A percentile compares a stretch with the other conserved stretches of the same genome.
Evolutionary conservation across 2,113 vertebrate genomes (phyloP).

Genomic region (Reinhardtius hippoglossoides): DNA sequence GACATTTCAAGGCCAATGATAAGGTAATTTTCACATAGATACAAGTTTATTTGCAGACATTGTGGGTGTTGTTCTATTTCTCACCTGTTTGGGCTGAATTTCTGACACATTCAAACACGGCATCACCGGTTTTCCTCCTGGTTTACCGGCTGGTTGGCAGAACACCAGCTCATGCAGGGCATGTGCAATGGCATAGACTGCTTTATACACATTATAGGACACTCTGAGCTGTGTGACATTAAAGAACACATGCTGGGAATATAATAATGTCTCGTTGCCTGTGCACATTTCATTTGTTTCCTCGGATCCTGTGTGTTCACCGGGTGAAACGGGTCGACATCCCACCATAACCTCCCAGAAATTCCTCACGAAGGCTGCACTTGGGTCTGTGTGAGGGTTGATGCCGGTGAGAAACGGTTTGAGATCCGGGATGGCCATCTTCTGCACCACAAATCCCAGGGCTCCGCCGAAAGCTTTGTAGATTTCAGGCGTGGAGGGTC

Average conservation of each 20-base stretch:
- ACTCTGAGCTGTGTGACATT: conserved; percentile 80
- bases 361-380: conserved; percentile 68
- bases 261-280: conserved; percentile 72
- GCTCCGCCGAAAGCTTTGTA: conserved; percentile 78
- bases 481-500: conserved; percentile 76
- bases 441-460: conserved; percentile 79
- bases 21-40: not conserved
- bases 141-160: conserved; percentile 57
- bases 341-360: conserved; percentile 80
- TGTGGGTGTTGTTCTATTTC: not conserved
- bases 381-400: conserved; percentile 60
- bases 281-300: conserved; percentile 53
- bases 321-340: conserved; percentile 53
- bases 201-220: conserved; percentile 83
- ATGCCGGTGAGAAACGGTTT: conserved; percentile 70
- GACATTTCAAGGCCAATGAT: not conserved
- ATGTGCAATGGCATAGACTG: conserved; percentile 82
- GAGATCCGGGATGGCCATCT: conserved; percentile 80
- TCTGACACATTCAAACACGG: conserved; percentile 74
- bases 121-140: conserved; percentile 8
- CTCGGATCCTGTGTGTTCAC: not conserved
- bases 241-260: conserved; percentile 77
- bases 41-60: not conserved
- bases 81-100: conserved; percentile 75
- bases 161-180: conserved; percentile 78